Percentiles rank a stretch among this genome's conserved stretches.
Conservation (phyloP, 2,113 vertebrate genomes). For the Erythrocercus mccallii region DNA sequence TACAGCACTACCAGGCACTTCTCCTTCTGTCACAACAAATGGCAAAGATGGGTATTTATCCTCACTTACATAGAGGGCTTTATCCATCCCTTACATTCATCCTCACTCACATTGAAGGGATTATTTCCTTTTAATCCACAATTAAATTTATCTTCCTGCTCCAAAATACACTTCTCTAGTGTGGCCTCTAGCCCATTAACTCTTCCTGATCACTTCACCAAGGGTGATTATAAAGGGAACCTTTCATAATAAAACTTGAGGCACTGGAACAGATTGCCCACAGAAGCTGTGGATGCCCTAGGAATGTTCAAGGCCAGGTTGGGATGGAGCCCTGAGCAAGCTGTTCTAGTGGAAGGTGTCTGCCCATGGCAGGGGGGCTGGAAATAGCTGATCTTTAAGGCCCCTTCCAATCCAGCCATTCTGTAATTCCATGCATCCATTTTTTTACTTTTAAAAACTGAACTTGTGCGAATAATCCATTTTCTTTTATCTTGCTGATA, state of each 20-base stretch:
- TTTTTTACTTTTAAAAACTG: background rate
- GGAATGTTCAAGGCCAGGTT: background rate
- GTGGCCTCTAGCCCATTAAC: background rate
- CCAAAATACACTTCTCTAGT: background rate
- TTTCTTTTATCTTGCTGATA: fast-evolving
- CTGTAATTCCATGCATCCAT: background rate
- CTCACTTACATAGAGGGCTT: background rate
- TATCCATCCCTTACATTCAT: background rate
- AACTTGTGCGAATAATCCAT: background rate
- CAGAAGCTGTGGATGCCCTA: background rate
- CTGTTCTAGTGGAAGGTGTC: background rate
- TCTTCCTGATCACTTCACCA: background rate
- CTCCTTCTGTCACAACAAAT: conserved; percentile 75
- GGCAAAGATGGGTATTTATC: background rate
- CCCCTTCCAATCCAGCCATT: background rate
- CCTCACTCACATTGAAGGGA: background rate
- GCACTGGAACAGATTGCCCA: background rate
- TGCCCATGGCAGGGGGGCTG: background rate
- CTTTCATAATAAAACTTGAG: background rate
- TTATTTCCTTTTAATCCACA: background rate
- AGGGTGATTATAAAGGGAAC: background rate
- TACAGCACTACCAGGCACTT: conserved; percentile 95
- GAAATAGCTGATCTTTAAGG: background rate
- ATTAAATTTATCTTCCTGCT: background rate
- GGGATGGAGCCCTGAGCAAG: background rate